A percentile compares a stretch with the other conserved stretches of the same genome.
phyloP scores from a whole-genome alignment of 2,888 invertebrate genomes.

The Ochropleura leucogaster region DNA sequence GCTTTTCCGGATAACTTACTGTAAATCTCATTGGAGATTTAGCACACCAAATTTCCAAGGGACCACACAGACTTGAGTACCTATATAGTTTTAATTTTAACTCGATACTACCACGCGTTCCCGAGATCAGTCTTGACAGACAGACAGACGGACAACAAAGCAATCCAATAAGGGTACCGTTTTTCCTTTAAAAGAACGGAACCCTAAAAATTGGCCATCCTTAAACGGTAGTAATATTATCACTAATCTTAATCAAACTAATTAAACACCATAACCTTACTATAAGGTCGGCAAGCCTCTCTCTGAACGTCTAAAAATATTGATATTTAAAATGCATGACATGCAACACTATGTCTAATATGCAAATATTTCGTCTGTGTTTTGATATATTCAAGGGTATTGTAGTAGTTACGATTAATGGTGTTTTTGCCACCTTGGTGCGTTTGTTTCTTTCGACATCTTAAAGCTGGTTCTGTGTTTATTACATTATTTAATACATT shows the following conservation, averaged over 20 bases:
- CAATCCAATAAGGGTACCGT: no score
- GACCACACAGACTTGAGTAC: no score
- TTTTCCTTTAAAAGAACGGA: no score
- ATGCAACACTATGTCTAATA: slow-evolving; percentile 26
- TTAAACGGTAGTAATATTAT: background rate
- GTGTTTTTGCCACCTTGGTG: slow-evolving; percentile 26
- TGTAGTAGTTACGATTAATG: slow-evolving; percentile 21
- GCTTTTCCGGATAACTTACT: background rate
- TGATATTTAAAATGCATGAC: slow-evolving; percentile 27
- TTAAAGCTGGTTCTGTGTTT: background rate
- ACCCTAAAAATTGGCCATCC: background rate
- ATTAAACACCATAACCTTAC: slow-evolving; percentile 13
- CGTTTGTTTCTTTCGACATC: background rate
- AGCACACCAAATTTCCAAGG: no score
- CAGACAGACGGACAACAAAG: no score
- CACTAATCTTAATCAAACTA: slow-evolving; percentile 7
- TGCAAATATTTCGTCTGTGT: slow-evolving; percentile 20
- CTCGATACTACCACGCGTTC: no score
- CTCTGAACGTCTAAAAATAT: slow-evolving; percentile 15
- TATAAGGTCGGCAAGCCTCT: slow-evolving; percentile 29
- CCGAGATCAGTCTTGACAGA: no score
- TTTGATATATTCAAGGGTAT: slow-evolving; percentile 48
- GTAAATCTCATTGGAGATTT: no score
- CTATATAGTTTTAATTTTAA: no score
- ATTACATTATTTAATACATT: background rate